phyloP scores from a whole-genome alignment of 64 coral and sea anemone species.

The Stichodactyla helianthus region DNA sequence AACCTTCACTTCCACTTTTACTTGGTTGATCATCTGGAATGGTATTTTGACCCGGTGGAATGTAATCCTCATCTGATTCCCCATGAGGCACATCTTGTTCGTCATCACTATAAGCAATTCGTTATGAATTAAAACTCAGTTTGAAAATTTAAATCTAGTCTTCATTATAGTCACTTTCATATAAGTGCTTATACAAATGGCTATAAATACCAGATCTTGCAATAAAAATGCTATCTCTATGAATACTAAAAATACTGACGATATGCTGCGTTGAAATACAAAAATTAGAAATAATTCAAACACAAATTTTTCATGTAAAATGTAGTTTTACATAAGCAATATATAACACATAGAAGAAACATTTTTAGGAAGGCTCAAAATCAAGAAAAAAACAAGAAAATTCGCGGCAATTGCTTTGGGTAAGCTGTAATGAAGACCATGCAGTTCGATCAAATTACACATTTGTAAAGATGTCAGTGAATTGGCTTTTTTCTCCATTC shows the following conservation, averaged over 20 bases:
- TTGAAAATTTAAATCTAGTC: no score
- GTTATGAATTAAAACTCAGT: no score
- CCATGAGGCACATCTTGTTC: background rate
- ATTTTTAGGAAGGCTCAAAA: background rate
- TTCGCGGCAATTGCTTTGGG: background rate
- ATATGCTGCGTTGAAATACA: background rate
- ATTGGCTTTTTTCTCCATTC: background rate
- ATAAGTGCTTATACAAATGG: no score
- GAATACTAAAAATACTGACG: background rate
- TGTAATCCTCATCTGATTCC: background rate
- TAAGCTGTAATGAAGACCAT: background rate
- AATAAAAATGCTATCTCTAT: no score
- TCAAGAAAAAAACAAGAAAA: background rate
- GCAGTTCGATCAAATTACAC: slow-evolving; percentile 10
- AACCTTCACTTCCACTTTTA: background rate
- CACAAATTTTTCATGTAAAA: background rate
- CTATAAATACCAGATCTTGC: no score
- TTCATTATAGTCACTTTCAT: no score
- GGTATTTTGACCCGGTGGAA: background rate
- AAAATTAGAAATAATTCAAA: background rate
- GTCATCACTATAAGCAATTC: background rate
- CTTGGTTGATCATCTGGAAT: background rate
- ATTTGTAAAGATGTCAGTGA: background rate
- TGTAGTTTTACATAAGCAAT: background rate
- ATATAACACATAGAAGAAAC: background rate